Percentiles rank a stretch among this genome's conserved stretches.
Evolutionary conservation across 1,140 invertebrate genomes (phyloP).

Genomic region (Polypedilum vanderplanki): DNA sequence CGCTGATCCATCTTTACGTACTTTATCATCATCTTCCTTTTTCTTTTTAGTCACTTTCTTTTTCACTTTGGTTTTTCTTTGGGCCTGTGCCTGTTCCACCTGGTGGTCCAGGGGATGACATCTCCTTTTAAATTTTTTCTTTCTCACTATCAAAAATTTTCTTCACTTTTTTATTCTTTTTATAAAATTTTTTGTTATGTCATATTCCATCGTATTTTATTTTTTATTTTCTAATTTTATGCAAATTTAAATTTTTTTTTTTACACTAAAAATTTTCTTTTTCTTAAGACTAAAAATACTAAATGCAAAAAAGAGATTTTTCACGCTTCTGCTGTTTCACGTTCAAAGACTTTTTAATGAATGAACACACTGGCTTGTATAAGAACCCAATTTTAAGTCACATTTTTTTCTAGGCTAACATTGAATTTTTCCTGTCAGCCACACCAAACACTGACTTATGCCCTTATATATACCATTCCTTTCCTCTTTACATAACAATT

Average conservation of each 20-base stretch:
- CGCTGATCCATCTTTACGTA: constrained; percentile 30
- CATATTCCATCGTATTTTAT: neutral
- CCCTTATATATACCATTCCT: neutral
- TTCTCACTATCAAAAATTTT: neutral
- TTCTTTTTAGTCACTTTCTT: constrained; percentile 42
- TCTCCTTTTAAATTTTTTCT: constrained; percentile 37
- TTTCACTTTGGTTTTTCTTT: constrained; percentile 46
- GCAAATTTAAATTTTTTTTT: neutral
- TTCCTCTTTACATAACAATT: constrained; percentile 22
- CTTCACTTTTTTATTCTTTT: neutral
- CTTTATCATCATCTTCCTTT: constrained; percentile 47
- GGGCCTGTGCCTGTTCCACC: constrained; percentile 39
- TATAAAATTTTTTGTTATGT: neutral
- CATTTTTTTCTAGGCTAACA: constrained; percentile 21
- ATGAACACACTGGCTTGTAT: neutral
- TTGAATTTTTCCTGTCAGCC: constrained; percentile 13
- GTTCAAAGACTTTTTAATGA: constrained; percentile 22
- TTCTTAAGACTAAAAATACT: neutral
- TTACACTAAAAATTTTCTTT: neutral
- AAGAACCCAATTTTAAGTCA: constrained; percentile 6
- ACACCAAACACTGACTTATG: neutral
- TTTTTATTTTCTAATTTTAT: neutral
- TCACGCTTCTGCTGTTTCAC: neutral
- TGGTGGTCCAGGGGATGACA: constrained; percentile 44
- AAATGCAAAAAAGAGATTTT: neutral